Percentiles rank a stretch among this genome's conserved stretches.
Evolutionary conservation across 2,797 vertebrate genomes (phyloP).

Genomic region (Poeciliopsis paucimaculata): DNA sequence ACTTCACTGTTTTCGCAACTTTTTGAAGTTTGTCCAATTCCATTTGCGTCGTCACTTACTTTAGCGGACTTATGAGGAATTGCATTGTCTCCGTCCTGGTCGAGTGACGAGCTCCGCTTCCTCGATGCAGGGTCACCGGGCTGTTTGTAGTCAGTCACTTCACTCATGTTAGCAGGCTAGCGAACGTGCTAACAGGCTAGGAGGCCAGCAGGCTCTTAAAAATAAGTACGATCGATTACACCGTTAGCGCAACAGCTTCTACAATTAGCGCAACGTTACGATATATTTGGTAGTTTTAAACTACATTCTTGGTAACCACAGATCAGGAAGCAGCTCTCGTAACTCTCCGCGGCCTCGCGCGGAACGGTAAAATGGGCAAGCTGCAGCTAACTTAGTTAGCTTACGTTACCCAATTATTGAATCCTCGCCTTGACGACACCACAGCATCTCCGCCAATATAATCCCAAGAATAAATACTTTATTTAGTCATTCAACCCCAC

Average conservation of each 20-base stretch:
- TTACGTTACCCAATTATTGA: conserved; percentile 45
- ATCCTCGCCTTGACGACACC: conserved; percentile 25
- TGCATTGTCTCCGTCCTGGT: conserved; percentile 48
- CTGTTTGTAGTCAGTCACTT: conserved; percentile 71
- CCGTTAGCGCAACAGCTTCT: background rate
- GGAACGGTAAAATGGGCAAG: conserved; percentile 51
- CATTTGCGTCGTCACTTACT: conserved; percentile 51
- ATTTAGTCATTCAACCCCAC: background rate
- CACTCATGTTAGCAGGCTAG: conserved; percentile 78
- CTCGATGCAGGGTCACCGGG: conserved; percentile 71
- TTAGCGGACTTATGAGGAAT: conserved; percentile 72
- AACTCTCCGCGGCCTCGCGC: conserved; percentile 64
- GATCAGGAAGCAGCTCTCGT: conserved; percentile 58
- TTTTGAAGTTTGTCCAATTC: conserved; percentile 26
- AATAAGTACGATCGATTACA: conserved; percentile 4
- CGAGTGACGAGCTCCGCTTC: conserved; percentile 76
- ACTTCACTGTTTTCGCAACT: conserved; percentile 52
- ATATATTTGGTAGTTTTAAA: background rate
- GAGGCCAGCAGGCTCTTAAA: conserved; percentile 38
- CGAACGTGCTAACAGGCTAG: conserved; percentile 57
- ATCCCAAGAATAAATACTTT: conserved; percentile 1
- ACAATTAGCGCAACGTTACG: background rate
- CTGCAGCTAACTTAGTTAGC: conserved; percentile 65
- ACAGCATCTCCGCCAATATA: conserved; percentile 29
- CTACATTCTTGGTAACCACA: conserved; percentile 50